Evolutionary conservation across 2,113 vertebrate genomes (phyloP).

Genomic region (Carassius auratus): DNA sequence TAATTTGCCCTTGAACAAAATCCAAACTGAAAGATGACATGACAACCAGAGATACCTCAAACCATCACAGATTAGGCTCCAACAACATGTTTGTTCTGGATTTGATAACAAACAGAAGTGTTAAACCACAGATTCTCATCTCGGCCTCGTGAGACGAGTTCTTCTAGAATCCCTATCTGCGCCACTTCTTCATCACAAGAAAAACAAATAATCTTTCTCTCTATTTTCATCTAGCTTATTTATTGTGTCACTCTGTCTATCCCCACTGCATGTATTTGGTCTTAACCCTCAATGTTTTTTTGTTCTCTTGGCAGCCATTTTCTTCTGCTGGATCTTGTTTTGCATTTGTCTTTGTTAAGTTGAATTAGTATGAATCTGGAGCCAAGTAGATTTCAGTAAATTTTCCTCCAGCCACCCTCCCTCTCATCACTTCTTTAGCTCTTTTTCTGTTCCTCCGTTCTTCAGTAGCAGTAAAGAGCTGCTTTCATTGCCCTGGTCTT

Average conservation of each 20-base stretch:
- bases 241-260: slow-evolving; percentile 16
- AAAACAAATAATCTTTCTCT: slow-evolving; percentile 33
- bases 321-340: slow-evolving; percentile 20
- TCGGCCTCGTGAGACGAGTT: background rate
- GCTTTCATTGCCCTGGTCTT: slow-evolving; percentile 14
- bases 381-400: slow-evolving; percentile 32
- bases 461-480: background rate
- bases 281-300: background rate
- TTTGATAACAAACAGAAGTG: slow-evolving; percentile 34
- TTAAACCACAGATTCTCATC: slow-evolving; percentile 2
- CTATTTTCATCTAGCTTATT: slow-evolving; percentile 21
- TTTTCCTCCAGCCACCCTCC: background rate
- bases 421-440: slow-evolving; percentile 12
- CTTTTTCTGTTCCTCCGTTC: background rate
- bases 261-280: background rate
- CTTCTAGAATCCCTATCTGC: background rate
- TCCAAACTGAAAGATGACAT: background rate
- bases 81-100: slow-evolving; percentile 1
- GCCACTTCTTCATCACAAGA: background rate
- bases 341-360: slow-evolving; percentile 23
- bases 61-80: background rate
- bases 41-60: background rate
- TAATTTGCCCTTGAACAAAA: background rate
- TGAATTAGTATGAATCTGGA: slow-evolving; percentile 31
- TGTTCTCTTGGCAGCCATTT: slow-evolving; percentile 18